Base-by-base conservation (phyloP, 2,888 invertebrate genomes). In the Colletes collaris region DNA sequence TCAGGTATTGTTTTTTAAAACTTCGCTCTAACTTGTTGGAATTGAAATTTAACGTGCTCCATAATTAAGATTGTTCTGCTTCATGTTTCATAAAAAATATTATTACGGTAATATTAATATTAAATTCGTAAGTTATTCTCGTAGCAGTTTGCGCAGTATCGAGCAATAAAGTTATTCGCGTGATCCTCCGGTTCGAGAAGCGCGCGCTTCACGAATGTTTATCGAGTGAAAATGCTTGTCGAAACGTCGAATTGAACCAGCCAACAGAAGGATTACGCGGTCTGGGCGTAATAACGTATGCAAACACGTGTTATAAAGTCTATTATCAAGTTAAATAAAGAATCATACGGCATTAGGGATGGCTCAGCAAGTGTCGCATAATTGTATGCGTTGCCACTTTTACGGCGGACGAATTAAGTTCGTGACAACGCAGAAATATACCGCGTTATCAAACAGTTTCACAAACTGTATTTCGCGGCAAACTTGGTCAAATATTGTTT, bases 331-430 rank as follows among this genome's bases (percentile, higher is more conserved):
- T 53, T 40, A 44, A 66, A 59, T 58, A 53, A 59, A 52, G 56
- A 58, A 59, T 76, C 46, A 58, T 53, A 74, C 6, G 58, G 35
- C 46, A 56, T 64, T 50, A 74, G 46, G 44, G 37, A 16, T 3
- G 19, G 50, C 50, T 59, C 58, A 27, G 27, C 50, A 52, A 10
- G 75, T 74, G 75, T 62, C 55, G 10, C n/a, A 19, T 73, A 75
- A 64, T 27, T 62, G 52, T 73, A 52, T 52, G 56, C 74, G 19
- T 13, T 35, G 35, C 4, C 35, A 11, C 27, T 59, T 63, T 76
- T 16, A 13, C 50, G 16, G 11, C 58, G 10, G 8, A 52, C 50
- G 75, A 63, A 73, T 73, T 75, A 58, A 10, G 44, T 8, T 49
- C 35, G 66, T 16, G 44, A 35, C 27, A 53, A 53, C 4, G 40